Percentiles rank a stretch among this genome's conserved stretches.
phyloP scores from a whole-genome alignment of 2,888 invertebrate species.

The Tubulanus polymorphus region DNA sequence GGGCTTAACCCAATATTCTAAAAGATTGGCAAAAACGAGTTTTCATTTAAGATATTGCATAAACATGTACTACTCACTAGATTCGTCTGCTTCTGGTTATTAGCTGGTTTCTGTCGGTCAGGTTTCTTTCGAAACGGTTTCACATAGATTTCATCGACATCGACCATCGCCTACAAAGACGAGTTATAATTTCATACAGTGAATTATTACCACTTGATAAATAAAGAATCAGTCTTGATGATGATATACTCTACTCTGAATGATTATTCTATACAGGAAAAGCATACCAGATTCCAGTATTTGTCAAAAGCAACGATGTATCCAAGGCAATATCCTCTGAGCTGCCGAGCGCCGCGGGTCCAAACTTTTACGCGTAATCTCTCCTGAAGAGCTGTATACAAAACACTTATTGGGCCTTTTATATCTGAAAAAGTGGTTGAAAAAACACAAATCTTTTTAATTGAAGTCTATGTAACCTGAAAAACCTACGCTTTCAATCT shows the following conservation, averaged over 20 bases:
- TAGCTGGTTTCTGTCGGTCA: neutral
- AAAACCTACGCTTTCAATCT: no score
- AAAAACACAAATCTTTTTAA: neutral
- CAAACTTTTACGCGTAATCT: conserved; percentile 61
- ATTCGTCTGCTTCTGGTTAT: neutral
- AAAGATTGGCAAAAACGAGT: neutral
- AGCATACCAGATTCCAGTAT: conserved; percentile 75
- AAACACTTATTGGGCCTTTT: conserved; percentile 38
- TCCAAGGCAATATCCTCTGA: conserved; percentile 76
- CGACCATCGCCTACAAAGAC: conserved; percentile 62
- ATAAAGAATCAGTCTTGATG: no score
- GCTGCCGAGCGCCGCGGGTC: conserved; percentile 67
- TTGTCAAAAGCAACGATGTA: conserved; percentile 84
- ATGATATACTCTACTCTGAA: no score
- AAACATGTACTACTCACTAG: no score
- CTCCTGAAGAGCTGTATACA: conserved; percentile 39
- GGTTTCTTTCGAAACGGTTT: conserved; percentile 22
- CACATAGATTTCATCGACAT: conserved; percentile 74
- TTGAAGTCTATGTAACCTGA: no score
- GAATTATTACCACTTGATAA: no score
- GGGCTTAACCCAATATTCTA: no score
- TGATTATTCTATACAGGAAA: no score
- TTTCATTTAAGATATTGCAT: no score
- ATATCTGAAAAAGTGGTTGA: no score
- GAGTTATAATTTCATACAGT: conserved; percentile 1